Evolutionary conservation across 2,797 vertebrate species (phyloP), one percentile per base, ranked within the genome.

Genomic region (Trachurus trachurus): DNA sequence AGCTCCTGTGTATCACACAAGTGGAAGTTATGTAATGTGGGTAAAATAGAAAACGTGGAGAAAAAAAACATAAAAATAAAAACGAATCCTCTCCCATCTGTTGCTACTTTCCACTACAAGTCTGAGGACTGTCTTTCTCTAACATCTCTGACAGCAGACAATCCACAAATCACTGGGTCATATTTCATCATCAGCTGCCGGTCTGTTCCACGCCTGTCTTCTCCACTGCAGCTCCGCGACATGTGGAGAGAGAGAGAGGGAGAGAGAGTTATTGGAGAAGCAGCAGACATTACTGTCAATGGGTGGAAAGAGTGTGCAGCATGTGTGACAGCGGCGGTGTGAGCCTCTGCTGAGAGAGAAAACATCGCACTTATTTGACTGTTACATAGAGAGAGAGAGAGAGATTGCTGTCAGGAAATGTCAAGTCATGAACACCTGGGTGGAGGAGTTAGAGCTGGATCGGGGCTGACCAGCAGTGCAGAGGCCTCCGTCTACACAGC

Each of bases 131-230:
- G 65, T n/a, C 70, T 81, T 49, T 86, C 60, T 64, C 21, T 81
- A 85, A 83, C 76, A 75, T 74, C 85, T 88, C 82, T 75, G 84
- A 29, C 81, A 85, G 83, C 81, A 89, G 85, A 88, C 87, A 78
- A 74, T 88, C 89, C 87, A 87, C 82, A 87, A 93, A 90, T 89
- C 92, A 85, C 74, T 21, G 76, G 81, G 84, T 92, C 87, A 80
- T 91, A 88, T 92, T 94, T 93, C 90, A 92, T 89, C 89, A 87
- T 85, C 79, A 92, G 90, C 89, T 92, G 92, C 77, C 60, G 86
- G 82, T 76, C 86, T 71, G 58, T 66, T 84, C 88, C 82, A 71
- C 56, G 77, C 82, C 74, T 78, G 82, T 71, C 80, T 80, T 49
- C 82, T 74, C 62, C 63, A 22, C 57, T 10, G 71, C 58, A 77